These are phyloP conservation scores for Prunella strophiata DNA, from an alignment of 2,797 vertebrate genomes.

Conservation along the genomic window DNA sequence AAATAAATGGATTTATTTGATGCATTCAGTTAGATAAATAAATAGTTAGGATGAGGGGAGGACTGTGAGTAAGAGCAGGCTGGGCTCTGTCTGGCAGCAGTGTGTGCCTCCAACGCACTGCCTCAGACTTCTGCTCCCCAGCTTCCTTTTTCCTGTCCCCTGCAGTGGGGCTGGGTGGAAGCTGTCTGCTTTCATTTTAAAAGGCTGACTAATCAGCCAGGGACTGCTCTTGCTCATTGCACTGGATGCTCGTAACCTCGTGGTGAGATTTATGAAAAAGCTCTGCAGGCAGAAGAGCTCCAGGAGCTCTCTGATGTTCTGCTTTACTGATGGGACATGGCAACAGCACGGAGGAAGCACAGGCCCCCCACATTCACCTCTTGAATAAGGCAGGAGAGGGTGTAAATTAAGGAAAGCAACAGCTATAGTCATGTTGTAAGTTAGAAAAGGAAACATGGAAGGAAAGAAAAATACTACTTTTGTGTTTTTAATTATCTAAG, in stretches of 20 bases:
- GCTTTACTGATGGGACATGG: neutral
- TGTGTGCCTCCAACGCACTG: neutral
- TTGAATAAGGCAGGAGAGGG: neutral
- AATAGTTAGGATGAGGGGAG: neutral
- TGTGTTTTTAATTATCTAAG: neutral
- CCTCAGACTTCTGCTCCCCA: constrained; percentile 30
- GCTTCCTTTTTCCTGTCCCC: constrained; percentile 63
- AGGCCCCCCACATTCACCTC: neutral
- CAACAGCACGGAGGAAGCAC: neutral
- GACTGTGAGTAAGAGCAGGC: constrained; percentile 25
- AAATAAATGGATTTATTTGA: neutral
- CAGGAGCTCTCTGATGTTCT: neutral
- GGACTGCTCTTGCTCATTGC: constrained; percentile 48
- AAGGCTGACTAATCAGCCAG: constrained; percentile 33
- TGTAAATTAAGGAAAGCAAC: neutral
- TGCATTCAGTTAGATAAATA: neutral
- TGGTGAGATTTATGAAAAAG: neutral
- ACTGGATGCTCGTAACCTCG: neutral
- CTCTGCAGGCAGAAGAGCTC: neutral
- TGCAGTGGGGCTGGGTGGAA: constrained; percentile 35
- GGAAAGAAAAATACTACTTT: neutral
- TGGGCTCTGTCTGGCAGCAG: constrained; percentile 36
- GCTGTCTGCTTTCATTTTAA: constrained; percentile 56
- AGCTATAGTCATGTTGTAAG: neutral
- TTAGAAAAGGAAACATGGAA: neutral